These are phyloP conservation scores for Channa maculata DNA, from an alignment of 2,113 vertebrate genomes.

Conservation along the genomic window DNA sequence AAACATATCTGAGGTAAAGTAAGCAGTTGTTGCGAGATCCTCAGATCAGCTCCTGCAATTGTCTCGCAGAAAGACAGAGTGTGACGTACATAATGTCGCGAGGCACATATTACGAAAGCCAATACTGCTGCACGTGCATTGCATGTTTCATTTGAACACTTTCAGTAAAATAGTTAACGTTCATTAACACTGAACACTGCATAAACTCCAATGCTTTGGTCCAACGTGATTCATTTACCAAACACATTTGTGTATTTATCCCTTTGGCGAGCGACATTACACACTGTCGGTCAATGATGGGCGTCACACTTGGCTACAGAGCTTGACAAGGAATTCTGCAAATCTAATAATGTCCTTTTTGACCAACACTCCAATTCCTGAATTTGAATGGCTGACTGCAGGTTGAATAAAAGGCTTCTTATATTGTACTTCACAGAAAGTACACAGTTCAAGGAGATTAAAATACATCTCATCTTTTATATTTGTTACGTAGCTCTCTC, in stretches of 20 bases:
- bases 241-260: conserved; percentile 18
- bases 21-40: conserved; percentile 14
- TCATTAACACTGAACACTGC: conserved; percentile 56
- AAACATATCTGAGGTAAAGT: conserved; percentile 14
- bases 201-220: conserved; percentile 38
- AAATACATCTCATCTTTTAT: no score
- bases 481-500: no score
- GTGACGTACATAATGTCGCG: no score
- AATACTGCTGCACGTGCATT: conserved; percentile 49
- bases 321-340: neutral
- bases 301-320: neutral
- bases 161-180: conserved; percentile 35
- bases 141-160: conserved; percentile 45
- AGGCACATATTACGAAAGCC: conserved; percentile 34
- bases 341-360: conserved; percentile 9
- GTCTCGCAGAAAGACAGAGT: neutral
- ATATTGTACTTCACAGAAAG: no score
- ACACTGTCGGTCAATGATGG: conserved; percentile 34
- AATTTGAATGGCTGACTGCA: no score
- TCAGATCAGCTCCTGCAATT: conserved; percentile 8
- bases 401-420: no score
- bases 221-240: conserved; percentile 52
- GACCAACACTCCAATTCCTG: conserved; percentile 2
- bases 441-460: no score
- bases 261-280: neutral